phyloP scores from a whole-genome alignment of 2,113 vertebrate genomes.

The Indri indri region DNA sequence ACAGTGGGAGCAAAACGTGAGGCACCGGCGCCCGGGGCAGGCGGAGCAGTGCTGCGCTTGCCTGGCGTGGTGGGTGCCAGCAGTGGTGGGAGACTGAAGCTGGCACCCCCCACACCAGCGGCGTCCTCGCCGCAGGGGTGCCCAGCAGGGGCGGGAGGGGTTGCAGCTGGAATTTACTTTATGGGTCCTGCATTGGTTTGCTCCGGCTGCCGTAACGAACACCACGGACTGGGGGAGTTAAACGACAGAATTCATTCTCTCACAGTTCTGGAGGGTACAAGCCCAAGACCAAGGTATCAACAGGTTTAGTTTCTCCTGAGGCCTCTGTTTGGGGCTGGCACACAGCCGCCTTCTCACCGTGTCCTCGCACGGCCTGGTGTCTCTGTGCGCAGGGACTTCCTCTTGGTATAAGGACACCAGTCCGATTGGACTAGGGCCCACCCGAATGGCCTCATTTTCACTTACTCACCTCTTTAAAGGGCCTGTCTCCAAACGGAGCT shows the following conservation, averaged over 20 bases:
- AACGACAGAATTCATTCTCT: background rate
- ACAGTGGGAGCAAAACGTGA: fast-evolving
- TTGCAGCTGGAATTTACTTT: background rate
- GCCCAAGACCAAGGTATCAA: background rate
- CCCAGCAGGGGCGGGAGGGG: background rate
- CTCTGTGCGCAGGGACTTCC: background rate
- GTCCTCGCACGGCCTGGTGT: background rate
- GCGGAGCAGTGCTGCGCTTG: fast-evolving
- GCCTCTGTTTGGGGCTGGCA: no score
- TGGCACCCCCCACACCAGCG: background rate
- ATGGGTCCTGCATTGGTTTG: background rate
- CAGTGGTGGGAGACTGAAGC: no score
- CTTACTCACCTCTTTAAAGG: background rate
- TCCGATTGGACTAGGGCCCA: background rate
- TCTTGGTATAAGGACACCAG: background rate
- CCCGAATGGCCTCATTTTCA: background rate
- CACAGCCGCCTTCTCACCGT: fast-evolving
- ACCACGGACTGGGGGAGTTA: background rate
- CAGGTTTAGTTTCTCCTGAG: background rate
- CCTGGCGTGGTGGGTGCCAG: background rate
- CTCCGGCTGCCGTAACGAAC: no score
- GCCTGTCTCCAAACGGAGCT: background rate
- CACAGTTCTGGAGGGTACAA: background rate
- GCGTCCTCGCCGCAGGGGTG: no score
- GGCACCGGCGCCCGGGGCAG: background rate